Evolutionary conservation across 2,113 vertebrate species (phyloP).

Genomic region (pig (Sus scrofa)): DNA sequence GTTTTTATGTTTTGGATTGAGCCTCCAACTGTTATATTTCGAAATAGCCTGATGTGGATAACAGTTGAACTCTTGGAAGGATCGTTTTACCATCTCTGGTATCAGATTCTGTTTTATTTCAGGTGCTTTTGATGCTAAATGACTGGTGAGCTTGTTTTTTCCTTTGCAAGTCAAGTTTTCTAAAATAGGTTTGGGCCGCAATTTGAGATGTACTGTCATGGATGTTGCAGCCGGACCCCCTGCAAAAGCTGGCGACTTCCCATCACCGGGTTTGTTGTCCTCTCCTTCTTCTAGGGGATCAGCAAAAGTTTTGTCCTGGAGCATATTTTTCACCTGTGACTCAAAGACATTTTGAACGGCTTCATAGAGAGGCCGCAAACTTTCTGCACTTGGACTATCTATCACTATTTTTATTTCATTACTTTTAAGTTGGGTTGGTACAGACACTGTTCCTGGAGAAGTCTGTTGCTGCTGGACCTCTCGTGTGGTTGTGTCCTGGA

Average conservation of each 20-base stretch:
- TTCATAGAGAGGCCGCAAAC: conserved; percentile 42
- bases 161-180: not conserved
- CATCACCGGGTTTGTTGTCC: not conserved
- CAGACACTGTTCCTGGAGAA: not conserved
- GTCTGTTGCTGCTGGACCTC: not conserved
- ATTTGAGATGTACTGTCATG: fast-evolving
- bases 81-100: conserved; percentile 39
- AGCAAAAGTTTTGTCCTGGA: not conserved
- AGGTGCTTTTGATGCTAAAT: conserved; percentile 58
- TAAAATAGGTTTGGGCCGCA: not conserved
- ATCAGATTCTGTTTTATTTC: conserved; percentile 54
- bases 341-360: conserved; percentile 6
- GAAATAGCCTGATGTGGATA: not conserved
- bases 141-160: not conserved
- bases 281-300: not conserved
- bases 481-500: not conserved
- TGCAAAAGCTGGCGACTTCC: not conserved
- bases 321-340: not conserved
- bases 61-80: not conserved
- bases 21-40: not conserved
- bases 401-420: not conserved
- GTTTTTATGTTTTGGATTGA: not conserved
- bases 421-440: not conserved
- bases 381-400: not conserved
- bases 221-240: not conserved